Base-by-base conservation (phyloP, 2,888 invertebrate genomes). In the Junonia oenone region DNA sequence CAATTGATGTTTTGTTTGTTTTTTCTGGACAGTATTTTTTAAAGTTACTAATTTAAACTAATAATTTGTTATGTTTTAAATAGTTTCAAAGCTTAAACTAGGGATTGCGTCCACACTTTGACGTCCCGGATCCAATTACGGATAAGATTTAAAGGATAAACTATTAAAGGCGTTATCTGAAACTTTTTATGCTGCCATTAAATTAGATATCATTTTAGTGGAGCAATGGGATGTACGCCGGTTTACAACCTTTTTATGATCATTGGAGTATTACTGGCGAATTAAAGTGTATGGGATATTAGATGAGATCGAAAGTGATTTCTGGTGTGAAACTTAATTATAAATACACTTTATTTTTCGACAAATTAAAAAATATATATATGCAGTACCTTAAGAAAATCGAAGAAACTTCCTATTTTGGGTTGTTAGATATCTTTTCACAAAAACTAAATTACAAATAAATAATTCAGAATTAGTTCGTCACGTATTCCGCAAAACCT, bases 181-280 rank as follows among this genome's bases (percentile, higher is more conserved):
- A 62, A 62, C 56, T 58, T 64, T 63, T 64, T 61, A 64, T 56
- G 58, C 40, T 43, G 49, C 45, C 55, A 64, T 62, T 58, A 63
- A 63, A 60, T 60, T 57, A 59, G 60, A 61, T 62, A 63, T 62
- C 50, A 64, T 62, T 64, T 62, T 64, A 59, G 58, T 61, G 51
- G 54, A 54, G 62, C 52, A 58, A 50, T 62, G 59, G 58, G 56
- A 58, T 56, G 54, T 55, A 55, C 55, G 59, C 45, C 49, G 52
- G 58, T 63, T 63, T 62, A 64, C 59, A 57, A 38, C 58, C 51
- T 54, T 62, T 64, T 64, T 62, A 64, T 62, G 58, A 56, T 57
- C 59, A 54, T 58, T 57, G 58, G 55, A 60, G 58, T 62, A 60
- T 60, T 62, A 48, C 38, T 52, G 49, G 33, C 51, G 56, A 31